These are phyloP conservation scores for Chauna torquata DNA, from an alignment of 2,113 vertebrate genomes.

Conservation along the genomic window DNA sequence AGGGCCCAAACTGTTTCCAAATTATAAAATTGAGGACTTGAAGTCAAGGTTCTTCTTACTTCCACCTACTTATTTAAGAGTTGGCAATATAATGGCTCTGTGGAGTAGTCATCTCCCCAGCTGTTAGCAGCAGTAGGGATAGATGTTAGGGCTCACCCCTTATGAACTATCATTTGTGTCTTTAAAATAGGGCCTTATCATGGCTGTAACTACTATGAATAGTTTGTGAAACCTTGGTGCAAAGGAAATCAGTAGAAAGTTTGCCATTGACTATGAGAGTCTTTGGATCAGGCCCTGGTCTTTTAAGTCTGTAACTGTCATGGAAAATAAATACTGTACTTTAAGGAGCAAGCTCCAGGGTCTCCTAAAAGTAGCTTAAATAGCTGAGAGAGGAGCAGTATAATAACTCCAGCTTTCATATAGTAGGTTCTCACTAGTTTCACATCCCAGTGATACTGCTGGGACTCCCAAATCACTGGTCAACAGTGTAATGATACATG, in stretches of 20 bases:
- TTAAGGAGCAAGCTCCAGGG: conserved; percentile 56
- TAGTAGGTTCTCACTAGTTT: conserved; percentile 40
- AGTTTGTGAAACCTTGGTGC: background rate
- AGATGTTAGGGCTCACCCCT: background rate
- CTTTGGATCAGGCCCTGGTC: conserved; percentile 5
- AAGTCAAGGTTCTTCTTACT: background rate
- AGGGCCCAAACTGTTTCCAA: background rate
- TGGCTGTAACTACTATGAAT: background rate
- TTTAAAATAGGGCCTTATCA: background rate
- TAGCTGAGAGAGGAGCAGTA: conserved; percentile 34
- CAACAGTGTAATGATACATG: conserved; percentile 60
- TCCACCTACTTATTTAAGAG: background rate
- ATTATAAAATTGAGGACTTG: background rate
- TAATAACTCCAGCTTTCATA: conserved; percentile 53
- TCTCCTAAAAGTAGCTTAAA: conserved; percentile 58
- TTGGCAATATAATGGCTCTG: background rate
- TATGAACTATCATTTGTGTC: background rate
- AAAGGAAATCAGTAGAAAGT: background rate
- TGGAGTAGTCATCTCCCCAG: background rate
- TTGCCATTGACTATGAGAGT: background rate
- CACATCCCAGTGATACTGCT: conserved; percentile 39
- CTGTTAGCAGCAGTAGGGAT: background rate
- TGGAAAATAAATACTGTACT: conserved; percentile 52
- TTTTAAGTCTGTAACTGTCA: conserved; percentile 54
- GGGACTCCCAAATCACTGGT: conserved; percentile 64